phyloP scores from a whole-genome alignment of 1,140 invertebrate genomes.

The Oreohelix idahoensis region DNA sequence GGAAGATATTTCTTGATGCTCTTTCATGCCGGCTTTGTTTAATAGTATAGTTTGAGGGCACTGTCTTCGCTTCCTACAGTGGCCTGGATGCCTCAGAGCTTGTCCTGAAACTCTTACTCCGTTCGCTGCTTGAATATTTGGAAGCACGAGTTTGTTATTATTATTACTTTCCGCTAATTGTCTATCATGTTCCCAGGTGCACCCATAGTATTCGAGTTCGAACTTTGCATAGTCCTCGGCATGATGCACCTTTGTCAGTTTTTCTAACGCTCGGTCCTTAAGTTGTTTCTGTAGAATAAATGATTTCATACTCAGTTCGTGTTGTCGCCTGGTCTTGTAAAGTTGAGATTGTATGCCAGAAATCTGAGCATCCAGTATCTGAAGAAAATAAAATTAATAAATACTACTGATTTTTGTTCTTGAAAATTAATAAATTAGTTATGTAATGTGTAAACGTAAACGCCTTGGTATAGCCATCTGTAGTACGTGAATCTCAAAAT shows the following conservation, averaged over 20 bases:
- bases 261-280: neutral
- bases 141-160: neutral
- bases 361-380: constrained; percentile 23
- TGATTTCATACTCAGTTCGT: neutral
- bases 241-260: constrained; percentile 21
- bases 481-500: too few species aligned
- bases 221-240: constrained; percentile 9
- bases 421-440: too few species aligned
- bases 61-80: neutral
- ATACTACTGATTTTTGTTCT: too few species aligned
- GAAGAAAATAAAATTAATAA: neutral
- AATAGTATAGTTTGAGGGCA: neutral
- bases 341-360: constrained; percentile 1
- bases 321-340: neutral
- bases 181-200: too few species aligned
- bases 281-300: neutral
- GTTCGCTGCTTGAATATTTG: neutral
- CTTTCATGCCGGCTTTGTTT: neutral
- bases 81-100: too few species aligned
- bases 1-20: too few species aligned
- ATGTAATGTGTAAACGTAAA: too few species aligned
- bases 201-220: neutral
- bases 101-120: too few species aligned
- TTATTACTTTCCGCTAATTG: too few species aligned
- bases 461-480: too few species aligned